phyloP scores from a whole-genome alignment of 2,113 vertebrate genomes.

The Phrynocephalus versicolor region DNA sequence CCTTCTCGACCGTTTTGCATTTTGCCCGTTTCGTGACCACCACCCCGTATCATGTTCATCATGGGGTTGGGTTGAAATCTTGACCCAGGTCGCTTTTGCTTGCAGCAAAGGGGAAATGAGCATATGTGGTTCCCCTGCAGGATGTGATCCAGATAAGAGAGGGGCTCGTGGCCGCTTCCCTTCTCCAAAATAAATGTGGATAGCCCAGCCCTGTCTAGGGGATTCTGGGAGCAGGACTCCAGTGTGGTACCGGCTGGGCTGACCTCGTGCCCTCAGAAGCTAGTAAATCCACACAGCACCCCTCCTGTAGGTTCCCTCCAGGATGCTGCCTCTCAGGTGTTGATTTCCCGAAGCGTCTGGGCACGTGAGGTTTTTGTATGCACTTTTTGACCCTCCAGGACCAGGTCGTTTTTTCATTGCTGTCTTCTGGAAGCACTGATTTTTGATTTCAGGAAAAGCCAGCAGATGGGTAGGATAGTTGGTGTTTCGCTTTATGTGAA shows the following conservation, averaged over 20 bases:
- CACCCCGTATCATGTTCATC: no score
- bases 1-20: background rate
- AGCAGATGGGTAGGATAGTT: constrained; percentile 23
- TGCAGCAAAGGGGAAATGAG: background rate
- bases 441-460: constrained; percentile 21
- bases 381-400: constrained; percentile 52
- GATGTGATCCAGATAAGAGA: no score
- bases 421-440: constrained; percentile 61
- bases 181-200: no score
- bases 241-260: no score
- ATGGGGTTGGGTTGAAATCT: background rate
- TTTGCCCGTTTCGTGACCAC: background rate
- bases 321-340: background rate
- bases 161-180: background rate
- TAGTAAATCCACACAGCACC: background rate
- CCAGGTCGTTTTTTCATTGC: constrained; percentile 24
- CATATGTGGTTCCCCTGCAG: background rate
- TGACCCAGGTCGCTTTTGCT: background rate
- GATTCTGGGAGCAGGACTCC: background rate
- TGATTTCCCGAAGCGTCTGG: constrained; percentile 25
- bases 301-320: background rate
- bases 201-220: background rate
- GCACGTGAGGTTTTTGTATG: constrained; percentile 26
- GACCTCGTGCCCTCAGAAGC: background rate
- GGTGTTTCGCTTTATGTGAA: accelerated